These are phyloP conservation scores for Apeltes quadracus DNA, from an alignment of 2,113 vertebrate species.

Conservation along the genomic window DNA sequence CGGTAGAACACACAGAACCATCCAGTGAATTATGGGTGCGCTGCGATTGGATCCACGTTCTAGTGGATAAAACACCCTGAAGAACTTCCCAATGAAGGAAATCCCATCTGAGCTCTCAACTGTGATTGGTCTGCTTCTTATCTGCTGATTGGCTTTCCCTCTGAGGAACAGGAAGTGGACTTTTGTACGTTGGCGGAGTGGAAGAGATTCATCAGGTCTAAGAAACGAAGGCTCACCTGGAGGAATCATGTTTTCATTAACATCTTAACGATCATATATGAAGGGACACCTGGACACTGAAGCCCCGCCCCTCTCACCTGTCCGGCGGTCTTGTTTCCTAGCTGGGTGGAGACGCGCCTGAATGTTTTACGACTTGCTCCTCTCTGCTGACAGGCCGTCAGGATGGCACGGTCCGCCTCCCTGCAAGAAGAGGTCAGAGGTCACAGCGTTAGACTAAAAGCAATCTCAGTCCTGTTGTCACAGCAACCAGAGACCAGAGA, in stretches of 20 bases:
- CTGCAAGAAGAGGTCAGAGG: slow-evolving; percentile 68
- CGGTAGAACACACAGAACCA: background rate
- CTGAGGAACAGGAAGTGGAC: slow-evolving; percentile 80
- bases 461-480: too few relatives aligned
- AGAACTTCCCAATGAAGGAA: too few relatives aligned
- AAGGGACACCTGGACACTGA: background rate
- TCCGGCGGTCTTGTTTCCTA: slow-evolving; percentile 86
- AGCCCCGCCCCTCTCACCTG: slow-evolving; percentile 78
- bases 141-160: slow-evolving; percentile 71
- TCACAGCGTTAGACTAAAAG: background rate
- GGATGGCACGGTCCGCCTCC: slow-evolving; percentile 90
- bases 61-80: background rate
- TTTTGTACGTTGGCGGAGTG: slow-evolving; percentile 79
- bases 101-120: too few relatives aligned
- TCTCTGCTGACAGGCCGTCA: slow-evolving; percentile 88
- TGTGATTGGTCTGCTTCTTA: slow-evolving; percentile 69
- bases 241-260: background rate
- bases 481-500: too few relatives aligned
- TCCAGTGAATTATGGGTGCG: background rate
- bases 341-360: slow-evolving; percentile 81
- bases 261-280: background rate
- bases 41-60: background rate
- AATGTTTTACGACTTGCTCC: slow-evolving; percentile 90
- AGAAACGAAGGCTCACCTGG: slow-evolving; percentile 88
- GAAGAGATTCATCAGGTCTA: slow-evolving; percentile 89